phyloP scores from a whole-genome alignment of 2,113 vertebrate species.

The Ranitomeya variabilis region DNA sequence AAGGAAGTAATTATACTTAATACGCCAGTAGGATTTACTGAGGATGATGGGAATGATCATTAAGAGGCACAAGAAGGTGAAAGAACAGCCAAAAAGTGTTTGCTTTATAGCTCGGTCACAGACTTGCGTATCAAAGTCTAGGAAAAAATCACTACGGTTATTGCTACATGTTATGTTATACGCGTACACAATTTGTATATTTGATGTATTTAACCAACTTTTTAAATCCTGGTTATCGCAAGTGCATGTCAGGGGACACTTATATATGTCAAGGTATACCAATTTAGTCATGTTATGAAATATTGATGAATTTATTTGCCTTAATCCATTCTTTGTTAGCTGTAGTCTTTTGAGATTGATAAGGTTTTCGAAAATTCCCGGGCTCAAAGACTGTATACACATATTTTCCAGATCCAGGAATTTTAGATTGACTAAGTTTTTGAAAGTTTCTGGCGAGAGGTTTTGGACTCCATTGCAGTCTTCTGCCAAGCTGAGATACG shows the following conservation, averaged over 20 bases:
- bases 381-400: conserved; percentile 72
- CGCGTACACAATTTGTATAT: conserved; percentile 77
- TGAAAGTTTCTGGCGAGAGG: conserved; percentile 77
- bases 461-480: conserved; percentile 68
- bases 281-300: conserved; percentile 71
- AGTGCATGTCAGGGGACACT: conserved; percentile 78
- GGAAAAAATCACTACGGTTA: conserved; percentile 60
- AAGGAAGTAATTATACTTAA: conserved; percentile 81
- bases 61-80: conserved; percentile 67
- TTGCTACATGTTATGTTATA: conserved; percentile 65
- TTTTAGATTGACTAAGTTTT: conserved; percentile 73
- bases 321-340: conserved; percentile 79
- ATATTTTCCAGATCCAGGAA: conserved; percentile 75
- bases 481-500: conserved; percentile 70
- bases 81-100: conserved; percentile 73
- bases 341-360: conserved; percentile 66
- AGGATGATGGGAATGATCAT: conserved; percentile 73
- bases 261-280: conserved; percentile 78
- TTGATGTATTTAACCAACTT: conserved; percentile 56
- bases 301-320: conserved; percentile 64
- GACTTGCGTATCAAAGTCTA: conserved; percentile 75
- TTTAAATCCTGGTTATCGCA: conserved; percentile 69
- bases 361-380: conserved; percentile 80
- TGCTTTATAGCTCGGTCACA: conserved; percentile 75
- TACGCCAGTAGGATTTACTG: conserved; percentile 75